Evolutionary conservation across 2,797 vertebrate species (phyloP), one percentile per base, ranked within the genome.

Genomic region (Holocentrus rufus): DNA sequence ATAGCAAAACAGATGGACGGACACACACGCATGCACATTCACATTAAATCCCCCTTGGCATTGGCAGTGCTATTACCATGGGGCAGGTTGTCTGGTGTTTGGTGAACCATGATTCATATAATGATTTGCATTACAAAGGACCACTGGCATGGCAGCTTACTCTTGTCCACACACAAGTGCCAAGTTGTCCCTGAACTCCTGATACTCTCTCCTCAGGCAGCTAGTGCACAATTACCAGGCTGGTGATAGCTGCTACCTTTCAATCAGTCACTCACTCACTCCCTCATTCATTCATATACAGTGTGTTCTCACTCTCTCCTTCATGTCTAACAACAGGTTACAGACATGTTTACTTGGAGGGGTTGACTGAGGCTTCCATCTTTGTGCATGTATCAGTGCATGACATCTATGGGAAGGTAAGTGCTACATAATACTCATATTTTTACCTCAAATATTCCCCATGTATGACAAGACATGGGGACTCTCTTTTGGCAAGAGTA

Each of bases 301-400:
- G 25, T 27, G 2, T 15, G 8, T 10, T 22, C 50, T 54, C 34
- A 2, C 23, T 30, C 2, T 72, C 31, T 77, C 27, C 22, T 4
- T 73, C 30, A 50, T 77, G 5, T 78, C 58, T 46, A 63, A 55
- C 85, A 74, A 81, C 90, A 99, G 97, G 98, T 85, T 99, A 98
- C 86, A 95, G 98, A 49, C 98, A 99, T 1, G 96, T 99, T 77
- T 99, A 98, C 83, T 92, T 99, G 86, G 98, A 99, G 77, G 98
- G 97, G 36, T 88, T 98, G 89, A 97, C 96, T 5, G 97, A 99
- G 89, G 96, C 97, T 10, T 99, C 98, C 77, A 95, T 99, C 91
- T 99, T 99, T 93, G 95, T 99, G 70, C 97, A 99, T 47, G 92
- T 99, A 90, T 96, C 96, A 61, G 95, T 99, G 79, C 97, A 99